phyloP scores from a whole-genome alignment of 2,797 vertebrate species.

The Arnoldichthys spilopterus region DNA sequence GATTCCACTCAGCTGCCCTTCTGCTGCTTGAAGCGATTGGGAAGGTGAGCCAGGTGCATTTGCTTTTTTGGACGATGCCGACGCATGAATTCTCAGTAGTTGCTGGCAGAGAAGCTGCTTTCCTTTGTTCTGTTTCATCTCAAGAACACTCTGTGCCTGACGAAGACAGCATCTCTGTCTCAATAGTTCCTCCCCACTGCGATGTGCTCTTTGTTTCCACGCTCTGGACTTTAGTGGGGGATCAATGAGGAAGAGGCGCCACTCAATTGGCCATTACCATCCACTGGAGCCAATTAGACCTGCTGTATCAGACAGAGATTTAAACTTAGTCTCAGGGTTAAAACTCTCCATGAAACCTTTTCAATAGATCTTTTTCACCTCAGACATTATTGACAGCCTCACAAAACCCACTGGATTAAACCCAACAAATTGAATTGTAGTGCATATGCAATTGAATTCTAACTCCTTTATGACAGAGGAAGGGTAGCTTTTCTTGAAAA shows the following conservation, averaged over 20 bases:
- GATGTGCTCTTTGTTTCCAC: slow-evolving; percentile 64
- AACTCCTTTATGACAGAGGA: slow-evolving; percentile 25
- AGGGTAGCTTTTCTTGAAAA: background rate
- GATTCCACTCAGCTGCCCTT: slow-evolving; percentile 36
- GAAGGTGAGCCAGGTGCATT: slow-evolving; percentile 33
- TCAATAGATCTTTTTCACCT: slow-evolving; percentile 73
- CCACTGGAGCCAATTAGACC: slow-evolving; percentile 76
- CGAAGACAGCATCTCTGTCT: slow-evolving; percentile 49
- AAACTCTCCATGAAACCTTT: slow-evolving; percentile 73
- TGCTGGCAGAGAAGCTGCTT: slow-evolving; percentile 19
- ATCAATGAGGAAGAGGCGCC: slow-evolving; percentile 71
- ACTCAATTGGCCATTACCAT: slow-evolving; percentile 68
- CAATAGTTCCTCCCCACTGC: slow-evolving; percentile 61
- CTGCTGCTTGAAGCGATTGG: slow-evolving; percentile 36
- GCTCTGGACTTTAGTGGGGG: slow-evolving; percentile 69
- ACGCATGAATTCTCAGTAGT: slow-evolving; percentile 20
- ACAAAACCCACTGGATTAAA: slow-evolving; percentile 43
- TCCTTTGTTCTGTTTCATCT: slow-evolving; percentile 29
- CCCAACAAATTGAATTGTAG: slow-evolving; percentile 27
- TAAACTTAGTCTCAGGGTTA: slow-evolving; percentile 70
- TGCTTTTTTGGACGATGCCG: slow-evolving; percentile 37
- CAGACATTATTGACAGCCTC: slow-evolving; percentile 55
- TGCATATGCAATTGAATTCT: slow-evolving; percentile 12
- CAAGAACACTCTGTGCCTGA: slow-evolving; percentile 11
- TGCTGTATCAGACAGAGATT: slow-evolving; percentile 66